Evolutionary conservation across 2,113 vertebrate species (phyloP), one percentile per base, ranked within the genome.

Genomic region (Platichthys stellatus): DNA sequence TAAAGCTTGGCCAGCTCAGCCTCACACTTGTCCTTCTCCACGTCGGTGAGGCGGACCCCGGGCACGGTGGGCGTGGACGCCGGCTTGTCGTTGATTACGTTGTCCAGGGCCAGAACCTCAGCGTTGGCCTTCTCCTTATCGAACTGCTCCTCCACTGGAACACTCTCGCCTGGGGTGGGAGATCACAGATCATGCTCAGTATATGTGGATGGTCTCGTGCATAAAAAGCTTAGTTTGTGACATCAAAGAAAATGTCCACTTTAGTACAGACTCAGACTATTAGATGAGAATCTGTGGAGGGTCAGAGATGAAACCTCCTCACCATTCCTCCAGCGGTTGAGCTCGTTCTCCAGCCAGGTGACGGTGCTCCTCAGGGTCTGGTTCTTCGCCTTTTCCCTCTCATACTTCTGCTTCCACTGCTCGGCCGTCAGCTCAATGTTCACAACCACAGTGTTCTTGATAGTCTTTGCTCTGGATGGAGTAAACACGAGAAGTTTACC

Each of bases 351-450:
- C 86, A 99, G 91, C 96, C 97, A 98, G 69, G 96, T 97, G 80
- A 99, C 91, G 7, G 97, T 98, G 90, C 95, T 98, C 69, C 97
- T 95, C 49, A 99, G 89, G 11, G 95, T 96, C 92, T 97, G 98
- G 66, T 97, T 98, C 84, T 93, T 97, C 86, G 97, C 97, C 81
- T 99, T 99, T 91, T 99, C 98, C 78, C 94, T 93, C 86, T 99
- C 98, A 72, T 99, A 99, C 75, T 99, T 99, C 89, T 99, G 98
- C 93, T 98, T 98, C 98, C 98, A 99, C 63, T 99, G 97, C 57
- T 99, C 98, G 68, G 98, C 98, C 21, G 98, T 99, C 81, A 99
- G 95, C 90, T 99, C 98, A 56, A 99, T 94, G 0, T 98, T 98
- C 81, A 99, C 96, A 26, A 95, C 96, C 45, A 99, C 98, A 0